A percentile compares a stretch with the other conserved stretches of the same genome.
These are phyloP conservation scores for Oreochromis tanganicae DNA, from an alignment of 2,113 vertebrate species.

Conservation along the genomic window DNA sequence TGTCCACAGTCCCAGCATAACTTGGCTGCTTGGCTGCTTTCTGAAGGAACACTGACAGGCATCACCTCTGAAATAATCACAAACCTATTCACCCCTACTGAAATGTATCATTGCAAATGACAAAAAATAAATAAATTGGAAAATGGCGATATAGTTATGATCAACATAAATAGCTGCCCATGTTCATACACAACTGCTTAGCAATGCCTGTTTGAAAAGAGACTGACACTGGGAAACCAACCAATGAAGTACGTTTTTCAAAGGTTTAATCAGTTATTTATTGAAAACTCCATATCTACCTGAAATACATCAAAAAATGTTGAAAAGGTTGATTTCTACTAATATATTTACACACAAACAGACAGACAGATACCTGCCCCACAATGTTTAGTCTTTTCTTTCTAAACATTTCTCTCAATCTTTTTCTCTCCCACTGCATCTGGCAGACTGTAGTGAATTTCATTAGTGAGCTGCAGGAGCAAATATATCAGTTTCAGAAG, in stretches of 20 bases:
- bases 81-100: neutral
- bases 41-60: neutral
- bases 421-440: slow-evolving; percentile 18
- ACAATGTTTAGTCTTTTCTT: neutral
- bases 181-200: neutral
- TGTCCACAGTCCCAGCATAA: slow-evolving; percentile 58
- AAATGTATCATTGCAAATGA: neutral
- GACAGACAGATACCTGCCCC: neutral
- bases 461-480: slow-evolving; percentile 97
- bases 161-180: neutral
- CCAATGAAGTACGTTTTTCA: neutral
- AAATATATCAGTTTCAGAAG: slow-evolving; percentile 95
- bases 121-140: neutral
- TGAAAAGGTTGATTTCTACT: neutral
- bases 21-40: slow-evolving; percentile 51
- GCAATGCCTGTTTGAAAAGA: neutral
- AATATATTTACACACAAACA: neutral
- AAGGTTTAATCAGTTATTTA: neutral
- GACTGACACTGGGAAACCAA: neutral
- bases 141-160: neutral
- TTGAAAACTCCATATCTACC: neutral
- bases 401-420: slow-evolving; percentile 30
- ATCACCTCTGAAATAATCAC: neutral
- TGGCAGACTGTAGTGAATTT: slow-evolving; percentile 93
- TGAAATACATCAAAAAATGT: neutral